Percentiles rank a stretch among this genome's conserved stretches.
Evolutionary conservation across 2,888 invertebrate species (phyloP).

Genomic region (Clepsis dumicolana): DNA sequence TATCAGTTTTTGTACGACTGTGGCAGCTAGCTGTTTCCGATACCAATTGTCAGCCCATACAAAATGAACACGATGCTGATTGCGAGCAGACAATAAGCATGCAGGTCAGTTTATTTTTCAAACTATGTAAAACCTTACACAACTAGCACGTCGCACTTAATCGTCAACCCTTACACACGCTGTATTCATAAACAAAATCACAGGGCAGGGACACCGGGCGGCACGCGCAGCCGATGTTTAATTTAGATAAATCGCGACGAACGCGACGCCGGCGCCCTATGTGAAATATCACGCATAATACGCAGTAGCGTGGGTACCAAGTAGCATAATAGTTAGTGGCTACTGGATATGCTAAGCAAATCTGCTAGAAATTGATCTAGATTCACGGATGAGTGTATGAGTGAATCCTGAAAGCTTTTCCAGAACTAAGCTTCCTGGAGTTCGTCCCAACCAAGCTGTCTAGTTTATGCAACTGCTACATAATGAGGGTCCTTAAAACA

Average conservation of each 20-base stretch:
- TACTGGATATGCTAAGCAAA: slow-evolving; percentile 2
- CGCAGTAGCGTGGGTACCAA: slow-evolving; percentile 45
- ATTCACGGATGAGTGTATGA: too few relatives aligned
- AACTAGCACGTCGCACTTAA: slow-evolving; percentile 3
- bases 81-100: too few relatives aligned
- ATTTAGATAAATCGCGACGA: slow-evolving; percentile 86
- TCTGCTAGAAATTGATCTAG: background rate
- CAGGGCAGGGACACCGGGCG: slow-evolving; percentile 65
- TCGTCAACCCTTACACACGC: slow-evolving; percentile 51
- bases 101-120: background rate
- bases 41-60: too few relatives aligned
- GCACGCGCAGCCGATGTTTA: slow-evolving; percentile 81
- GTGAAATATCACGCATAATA: slow-evolving; percentile 84
- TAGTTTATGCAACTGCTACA: too few relatives aligned
- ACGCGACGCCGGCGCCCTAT: slow-evolving; percentile 64
- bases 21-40: too few relatives aligned
- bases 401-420: too few relatives aligned
- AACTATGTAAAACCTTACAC: background rate
- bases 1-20: too few relatives aligned
- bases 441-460: too few relatives aligned
- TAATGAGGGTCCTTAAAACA: too few relatives aligned
- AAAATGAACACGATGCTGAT: too few relatives aligned
- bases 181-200: slow-evolving; percentile 64
- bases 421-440: too few relatives aligned
- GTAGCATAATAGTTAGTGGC: background rate